phyloP scores from a whole-genome alignment of 2,113 vertebrate species.

The Bucco capensis region DNA sequence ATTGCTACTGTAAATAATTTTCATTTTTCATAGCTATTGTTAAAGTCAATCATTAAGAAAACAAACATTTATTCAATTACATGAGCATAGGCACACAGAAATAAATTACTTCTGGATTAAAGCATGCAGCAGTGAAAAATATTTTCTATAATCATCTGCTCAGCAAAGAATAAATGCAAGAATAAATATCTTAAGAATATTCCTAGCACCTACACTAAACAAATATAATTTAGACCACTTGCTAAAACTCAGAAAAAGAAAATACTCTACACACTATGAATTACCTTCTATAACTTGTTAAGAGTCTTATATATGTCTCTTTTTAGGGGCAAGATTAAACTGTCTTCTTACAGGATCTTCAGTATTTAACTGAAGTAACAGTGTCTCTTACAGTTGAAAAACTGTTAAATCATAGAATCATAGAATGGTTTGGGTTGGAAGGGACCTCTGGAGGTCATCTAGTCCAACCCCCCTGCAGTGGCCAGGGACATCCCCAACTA shows the following conservation, averaged over 20 bases:
- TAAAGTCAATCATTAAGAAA: neutral
- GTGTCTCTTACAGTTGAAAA: neutral
- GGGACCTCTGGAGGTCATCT: no score
- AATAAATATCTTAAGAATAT: neutral
- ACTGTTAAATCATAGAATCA: neutral
- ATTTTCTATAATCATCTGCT: neutral
- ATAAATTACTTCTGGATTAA: constrained; percentile 4
- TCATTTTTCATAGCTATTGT: neutral
- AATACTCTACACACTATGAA: neutral
- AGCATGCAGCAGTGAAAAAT: neutral
- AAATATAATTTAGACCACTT: neutral
- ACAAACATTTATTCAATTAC: neutral
- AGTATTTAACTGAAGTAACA: neutral
- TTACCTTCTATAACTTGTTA: neutral
- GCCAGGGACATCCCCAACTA: no score
- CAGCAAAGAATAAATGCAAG: neutral
- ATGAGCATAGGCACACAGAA: neutral
- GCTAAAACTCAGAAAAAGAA: neutral
- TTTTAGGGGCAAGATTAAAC: neutral
- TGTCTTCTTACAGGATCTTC: neutral
- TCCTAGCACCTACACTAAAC: neutral
- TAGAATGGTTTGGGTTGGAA: no score
- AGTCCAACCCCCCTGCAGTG: no score
- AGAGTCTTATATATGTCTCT: neutral
- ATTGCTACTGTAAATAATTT: neutral